Base-by-base conservation (phyloP, 2,797 vertebrate species). In the Tamandua tetradactyla region DNA sequence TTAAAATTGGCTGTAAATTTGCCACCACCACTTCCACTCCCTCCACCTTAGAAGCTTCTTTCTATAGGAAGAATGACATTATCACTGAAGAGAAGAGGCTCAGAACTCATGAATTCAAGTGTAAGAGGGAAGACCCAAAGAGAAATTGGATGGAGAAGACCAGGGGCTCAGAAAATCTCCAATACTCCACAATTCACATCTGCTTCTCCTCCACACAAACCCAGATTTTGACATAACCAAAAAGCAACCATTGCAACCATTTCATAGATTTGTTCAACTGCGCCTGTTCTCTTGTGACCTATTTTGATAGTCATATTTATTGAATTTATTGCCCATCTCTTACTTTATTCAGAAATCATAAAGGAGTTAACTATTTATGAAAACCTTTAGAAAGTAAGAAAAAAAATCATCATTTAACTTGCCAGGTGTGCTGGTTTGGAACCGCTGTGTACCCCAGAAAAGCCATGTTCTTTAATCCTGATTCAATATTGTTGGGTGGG, bases 291-390 rank as follows among this genome's bases (percentile, higher is more conserved):
- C 47, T 74, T 76, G 17, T 22, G n/a, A 30, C 4, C 61, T 76
- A n/a, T 80, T 79, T 92, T 83, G 23, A 86, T 44, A 87, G 82
- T 8, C 57, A 18, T 11, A 22, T 35, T 72, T 87, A 69, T n/a
- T 83, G 37, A 84, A 66, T 40, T 64, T 76, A 83, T 55, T 83
- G 2, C 37, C 14, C 69, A n/a, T 66, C 2, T 5, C 23, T 76
- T 49, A 57, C 42, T 52, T 88, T 68, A 72, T 71, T 91, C 87
- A 86, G 25, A 93, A 93, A 78, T 83, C 44, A 89, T 35, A 75
- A 17, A 32, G 5, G 11, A 85, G 75, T 57, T 88, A 68, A 57
- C 30, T 35, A 74, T 42, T 85, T 61, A 55, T 15, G 87, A 90
- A 84, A 75, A 47, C 3, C 32, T 64, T 95, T 74, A 57, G 32